These are phyloP conservation scores for Enteromius argenteus DNA, from an alignment of 2,797 vertebrate genomes.

Conservation along the genomic window DNA sequence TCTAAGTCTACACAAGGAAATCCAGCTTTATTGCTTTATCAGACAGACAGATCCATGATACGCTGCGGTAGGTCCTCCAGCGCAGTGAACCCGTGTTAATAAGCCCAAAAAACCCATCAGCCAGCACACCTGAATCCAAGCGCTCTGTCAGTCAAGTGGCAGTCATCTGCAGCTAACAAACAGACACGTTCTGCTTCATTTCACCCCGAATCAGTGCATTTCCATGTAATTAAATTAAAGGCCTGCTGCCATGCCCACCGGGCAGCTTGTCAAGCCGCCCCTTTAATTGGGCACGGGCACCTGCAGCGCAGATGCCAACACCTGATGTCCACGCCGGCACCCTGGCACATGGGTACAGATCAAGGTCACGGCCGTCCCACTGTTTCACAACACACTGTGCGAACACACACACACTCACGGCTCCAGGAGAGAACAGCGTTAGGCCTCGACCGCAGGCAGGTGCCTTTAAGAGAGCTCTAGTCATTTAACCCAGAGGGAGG, in stretches of 20 bases:
- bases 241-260: conserved; percentile 52
- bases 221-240: conserved; percentile 66
- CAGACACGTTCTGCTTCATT: conserved; percentile 65
- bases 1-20: not conserved
- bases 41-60: conserved; percentile 14
- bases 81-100: not conserved
- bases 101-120: conserved; percentile 19
- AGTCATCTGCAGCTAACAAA: conserved; percentile 50
- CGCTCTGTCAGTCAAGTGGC: conserved; percentile 24
- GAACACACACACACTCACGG: not conserved
- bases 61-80: not conserved
- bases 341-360: conserved; percentile 7
- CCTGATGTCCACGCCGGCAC: conserved; percentile 33
- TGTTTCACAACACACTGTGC: not conserved
- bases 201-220: conserved; percentile 58
- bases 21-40: not conserved
- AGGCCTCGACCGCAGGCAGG: not conserved
- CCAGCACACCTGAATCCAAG: conserved; percentile 7
- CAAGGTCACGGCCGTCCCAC: conserved; percentile 13
- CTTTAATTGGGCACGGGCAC: conserved; percentile 45
- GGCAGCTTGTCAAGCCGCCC: conserved; percentile 49
- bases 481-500: conserved; percentile 15
- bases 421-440: not conserved
- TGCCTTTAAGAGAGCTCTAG: not conserved
- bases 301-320: conserved; percentile 45